Evolutionary conservation across 2,113 vertebrate species (phyloP), one percentile per base, ranked within the genome.

Genomic region (Porphyrio hochstetteri): DNA sequence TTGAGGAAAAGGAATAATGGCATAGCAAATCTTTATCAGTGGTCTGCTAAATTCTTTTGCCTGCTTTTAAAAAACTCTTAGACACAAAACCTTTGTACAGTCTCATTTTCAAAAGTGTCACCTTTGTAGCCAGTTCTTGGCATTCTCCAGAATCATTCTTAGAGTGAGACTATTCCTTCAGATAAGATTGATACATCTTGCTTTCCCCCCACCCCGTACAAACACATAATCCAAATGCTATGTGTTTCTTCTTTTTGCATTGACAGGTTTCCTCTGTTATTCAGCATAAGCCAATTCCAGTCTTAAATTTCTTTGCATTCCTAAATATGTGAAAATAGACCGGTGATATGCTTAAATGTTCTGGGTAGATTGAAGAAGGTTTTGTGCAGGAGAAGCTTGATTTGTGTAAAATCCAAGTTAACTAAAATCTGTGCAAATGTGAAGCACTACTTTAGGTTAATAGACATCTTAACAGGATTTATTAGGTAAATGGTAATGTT

Each of bases 21-120:
- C 13, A 48, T 60, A 80, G 70, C 53, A 81, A 67, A 64, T 69
- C 9, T 6, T 64, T 89, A 31, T 21, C 24, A n/a, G 21, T 31
- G 35, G 7, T 44, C 36, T 65, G 24, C 61, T 36, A 12, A 76
- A 35, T 40, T 79, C 18, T 48, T 89, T n/a, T 65, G 16, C 27
- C n/a, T 48, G 33, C 67, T 65, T 82, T 64, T 10, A n/a, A 60
- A 86, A 52, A n/a, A 40, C 18, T 29, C 18, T 38, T 42, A 25
- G 46, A 11, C 42, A 44, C 27, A 52, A 53, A 68, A 10, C 2
- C 25, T 78, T 71, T 0, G 0, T 53, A 44, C 19, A 33, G 2
- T 25, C 76, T 72, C 1, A 0, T 65, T 92, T 79, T 55, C 36
- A 50, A 31, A 44, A 25, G 7, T 3, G 7, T 25, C 3, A 0